A percentile compares a stretch with the other conserved stretches of the same genome.
Evolutionary conservation across 2,888 invertebrate genomes (phyloP).

Genomic region (Apamea monoglypha): DNA sequence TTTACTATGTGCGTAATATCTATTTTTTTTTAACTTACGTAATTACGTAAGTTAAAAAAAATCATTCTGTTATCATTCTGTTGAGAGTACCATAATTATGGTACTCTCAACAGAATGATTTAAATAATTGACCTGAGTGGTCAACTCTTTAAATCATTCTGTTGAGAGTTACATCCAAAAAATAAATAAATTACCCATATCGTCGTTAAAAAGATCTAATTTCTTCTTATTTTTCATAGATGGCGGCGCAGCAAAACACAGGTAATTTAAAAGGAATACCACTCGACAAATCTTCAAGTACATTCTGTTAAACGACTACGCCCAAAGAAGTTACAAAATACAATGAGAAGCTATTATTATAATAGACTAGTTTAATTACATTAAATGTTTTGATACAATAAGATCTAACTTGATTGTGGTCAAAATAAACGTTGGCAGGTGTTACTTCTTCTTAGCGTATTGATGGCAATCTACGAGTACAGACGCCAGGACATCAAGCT

Average conservation of each 20-base stretch:
- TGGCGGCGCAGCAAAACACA: background rate
- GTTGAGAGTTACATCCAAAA: too few species aligned
- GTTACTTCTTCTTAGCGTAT: background rate
- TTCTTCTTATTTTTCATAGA: background rate
- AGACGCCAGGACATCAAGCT: too few species aligned
- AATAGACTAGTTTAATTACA: background rate
- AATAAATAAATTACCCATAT: background rate
- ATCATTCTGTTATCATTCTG: too few species aligned
- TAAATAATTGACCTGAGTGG: background rate
- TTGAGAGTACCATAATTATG: too few species aligned
- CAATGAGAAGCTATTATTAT: constrained; percentile 1
- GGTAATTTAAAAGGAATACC: constrained; percentile 2
- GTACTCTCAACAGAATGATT: background rate
- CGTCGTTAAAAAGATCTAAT: too few species aligned
- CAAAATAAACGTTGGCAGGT: background rate
- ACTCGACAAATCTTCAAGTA: background rate
- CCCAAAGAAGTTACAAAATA: background rate
- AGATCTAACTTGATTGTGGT: too few species aligned
- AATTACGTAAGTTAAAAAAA: too few species aligned
- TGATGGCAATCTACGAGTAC: background rate
- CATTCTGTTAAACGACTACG: constrained; percentile 10
- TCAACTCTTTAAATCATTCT: too few species aligned
- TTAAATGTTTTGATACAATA: constrained; percentile 11
- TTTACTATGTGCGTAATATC: background rate
- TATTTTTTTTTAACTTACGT: background rate